Evolutionary conservation across 1,140 invertebrate genomes (phyloP), one percentile per base, ranked within the genome.

Genomic region (Varroa destructor): DNA sequence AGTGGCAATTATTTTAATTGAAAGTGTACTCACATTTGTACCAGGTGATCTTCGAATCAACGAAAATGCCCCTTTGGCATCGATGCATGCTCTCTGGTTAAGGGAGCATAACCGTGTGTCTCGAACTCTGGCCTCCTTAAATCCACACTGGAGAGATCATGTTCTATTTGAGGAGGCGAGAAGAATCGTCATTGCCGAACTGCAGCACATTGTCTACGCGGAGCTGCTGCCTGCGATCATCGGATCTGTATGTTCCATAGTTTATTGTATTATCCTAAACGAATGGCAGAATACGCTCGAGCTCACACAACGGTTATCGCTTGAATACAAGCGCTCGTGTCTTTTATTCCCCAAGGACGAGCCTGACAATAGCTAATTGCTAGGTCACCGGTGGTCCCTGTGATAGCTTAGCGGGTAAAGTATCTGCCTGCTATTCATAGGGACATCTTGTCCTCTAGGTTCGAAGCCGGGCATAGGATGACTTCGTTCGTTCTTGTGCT

Each of bases 221-320:
- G 80, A 82, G 71, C 80, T 77, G 71, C 75, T 83, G 3, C 81
- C 81, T 1, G 73, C 75, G 6, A 73, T 79, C 67, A 73, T 79
- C 10, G 77, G 78, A 25, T 67, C 61, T 12, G 61, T 67, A 46
- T 43, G 61, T 67, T 51, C 8, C 46, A 51, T 51, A 51, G 3
- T 51, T 51, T 51, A 3, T 51, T 3, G 46, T 51, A 51, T 51
- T 5, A 51, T 51, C 4, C 8, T 51, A 51, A 51, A 5, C 8
- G 8, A 51, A 5, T 3, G 8, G 46, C 46, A 51, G 8, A 51
- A 51, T 51, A 51, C 8, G 46, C 8, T 51, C 3, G 4, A 0
- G 86, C 87, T 75, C 84, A 86, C 71, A 85, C 87, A 0, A 88
- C 88, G 0, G 83, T 88, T 1, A 86, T 85, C 74, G 87, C 89